phyloP scores from a whole-genome alignment of 2,113 vertebrate species.

The Oriolus oriolus region DNA sequence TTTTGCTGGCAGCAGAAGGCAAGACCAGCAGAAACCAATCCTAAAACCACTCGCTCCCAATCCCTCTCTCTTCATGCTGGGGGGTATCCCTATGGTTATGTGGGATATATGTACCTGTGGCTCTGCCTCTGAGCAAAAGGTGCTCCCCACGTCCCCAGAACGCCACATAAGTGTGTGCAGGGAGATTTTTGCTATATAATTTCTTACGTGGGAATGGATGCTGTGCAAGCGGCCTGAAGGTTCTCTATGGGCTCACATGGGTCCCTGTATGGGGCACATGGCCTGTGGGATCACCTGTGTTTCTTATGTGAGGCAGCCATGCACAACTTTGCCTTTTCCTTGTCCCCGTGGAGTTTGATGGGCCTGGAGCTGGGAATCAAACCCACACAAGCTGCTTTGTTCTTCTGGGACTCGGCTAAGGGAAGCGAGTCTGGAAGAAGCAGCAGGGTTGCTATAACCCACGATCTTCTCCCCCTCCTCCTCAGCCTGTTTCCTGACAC shows the following conservation, averaged over 20 bases:
- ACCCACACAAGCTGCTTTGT: fast-evolving
- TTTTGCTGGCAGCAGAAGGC: background rate
- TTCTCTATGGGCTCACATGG: fast-evolving
- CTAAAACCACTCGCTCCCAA: background rate
- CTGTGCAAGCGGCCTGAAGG: background rate
- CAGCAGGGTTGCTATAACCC: background rate
- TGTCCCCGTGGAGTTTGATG: background rate
- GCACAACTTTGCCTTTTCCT: background rate
- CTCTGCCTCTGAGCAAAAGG: background rate
- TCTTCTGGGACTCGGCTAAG: background rate
- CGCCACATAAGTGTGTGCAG: background rate
- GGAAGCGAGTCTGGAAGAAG: background rate
- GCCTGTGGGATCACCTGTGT: background rate
- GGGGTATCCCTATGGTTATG: fast-evolving
- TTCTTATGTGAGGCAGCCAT: fast-evolving
- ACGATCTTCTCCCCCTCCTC: background rate
- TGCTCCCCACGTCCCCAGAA: background rate
- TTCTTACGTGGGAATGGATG: background rate
- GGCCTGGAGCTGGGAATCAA: background rate
- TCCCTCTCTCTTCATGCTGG: background rate
- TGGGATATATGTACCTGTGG: background rate
- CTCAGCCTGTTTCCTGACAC: constrained; percentile 17
- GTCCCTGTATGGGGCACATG: fast-evolving
- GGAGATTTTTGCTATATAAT: background rate
- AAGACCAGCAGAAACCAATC: background rate